Conservation (phyloP, 2,797 vertebrate species). For the Neomorphus geoffroyi region DNA sequence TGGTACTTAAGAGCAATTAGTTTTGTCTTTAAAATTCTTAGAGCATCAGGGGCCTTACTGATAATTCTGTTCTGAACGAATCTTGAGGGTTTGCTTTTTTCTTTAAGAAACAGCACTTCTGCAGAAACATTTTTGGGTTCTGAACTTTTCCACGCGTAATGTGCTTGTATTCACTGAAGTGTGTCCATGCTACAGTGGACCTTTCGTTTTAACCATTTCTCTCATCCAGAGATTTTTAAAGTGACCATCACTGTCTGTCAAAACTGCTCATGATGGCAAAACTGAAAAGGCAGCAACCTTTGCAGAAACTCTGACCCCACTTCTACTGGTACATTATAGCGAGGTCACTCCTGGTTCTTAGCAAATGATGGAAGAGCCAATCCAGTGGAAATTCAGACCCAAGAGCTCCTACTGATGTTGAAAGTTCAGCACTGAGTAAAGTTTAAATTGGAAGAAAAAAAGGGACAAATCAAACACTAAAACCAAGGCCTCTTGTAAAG, state of each 20-base stretch:
- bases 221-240: not conserved
- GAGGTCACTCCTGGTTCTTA: not conserved
- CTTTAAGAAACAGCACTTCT: not conserved
- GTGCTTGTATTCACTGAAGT: not conserved
- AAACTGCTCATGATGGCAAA: not conserved
- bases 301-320: not conserved
- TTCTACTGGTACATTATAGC: not conserved
- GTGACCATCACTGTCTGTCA: not conserved
- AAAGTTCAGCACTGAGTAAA: not conserved
- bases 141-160: not conserved
- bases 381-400: not conserved
- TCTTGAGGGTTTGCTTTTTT: not conserved
- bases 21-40: not conserved
- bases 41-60: not conserved
- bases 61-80: not conserved
- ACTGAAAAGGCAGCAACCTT: not conserved
- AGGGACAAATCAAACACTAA: not conserved
- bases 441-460: not conserved
- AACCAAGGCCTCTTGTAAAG: not conserved
- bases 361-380: not conserved
- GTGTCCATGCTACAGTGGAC: not conserved
- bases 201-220: not conserved
- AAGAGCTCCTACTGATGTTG: not conserved
- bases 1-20: not conserved
- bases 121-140: not conserved